Base-by-base conservation (phyloP, 2,113 vertebrate species). In the Melanotaenia duboulayi region DNA sequence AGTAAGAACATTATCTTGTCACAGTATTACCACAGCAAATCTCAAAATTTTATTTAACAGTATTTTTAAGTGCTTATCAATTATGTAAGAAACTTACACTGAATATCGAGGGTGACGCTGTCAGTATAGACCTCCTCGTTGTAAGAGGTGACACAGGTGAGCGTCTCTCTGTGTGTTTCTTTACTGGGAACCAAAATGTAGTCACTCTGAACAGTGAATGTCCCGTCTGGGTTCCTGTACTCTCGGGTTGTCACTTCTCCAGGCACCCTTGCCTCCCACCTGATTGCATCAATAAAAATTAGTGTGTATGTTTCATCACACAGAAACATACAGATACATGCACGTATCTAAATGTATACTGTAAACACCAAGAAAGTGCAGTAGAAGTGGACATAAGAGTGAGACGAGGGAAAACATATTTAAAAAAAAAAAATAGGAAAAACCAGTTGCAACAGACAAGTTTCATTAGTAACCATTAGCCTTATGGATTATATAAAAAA, bases 191-290 rank as follows among this genome's bases (percentile, higher is more conserved):
- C 93, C 86, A 99, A 84, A 40, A 95, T 93, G 91, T 97, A 98
- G 46, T 96, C 95, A 76, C 98, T 99, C 92, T 96, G 95, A 66
- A 99, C 95, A 0, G 97, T 98, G 82, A 97, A 82, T 0, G 98
- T 99, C 72, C 97, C 96, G 0, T 99, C 98, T 64, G 92, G 69
- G 77, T 99, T 95, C 44, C 89, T 92, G 81, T 95, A 96, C 93
- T 99, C 96, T 80, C 95, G 91, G 58, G 92, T 96, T 22, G 93
- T 95, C 0, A 93, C 94, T 74, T 98, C 97, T 2, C 97, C 97
- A 1, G 95, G 96, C 24, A 99, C 94, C 57, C 94, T 94, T 0
- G 96, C 96, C 80, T 99, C 97, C 98, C 98, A 99, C 44, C 93
- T 96, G 54, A 94, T 91, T 3, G 90, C 32, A 65, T 44, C 20